phyloP scores from a whole-genome alignment of 35 echinoderm and acorn worm genomes.

The Hemicentrotus pulcherrimus region DNA sequence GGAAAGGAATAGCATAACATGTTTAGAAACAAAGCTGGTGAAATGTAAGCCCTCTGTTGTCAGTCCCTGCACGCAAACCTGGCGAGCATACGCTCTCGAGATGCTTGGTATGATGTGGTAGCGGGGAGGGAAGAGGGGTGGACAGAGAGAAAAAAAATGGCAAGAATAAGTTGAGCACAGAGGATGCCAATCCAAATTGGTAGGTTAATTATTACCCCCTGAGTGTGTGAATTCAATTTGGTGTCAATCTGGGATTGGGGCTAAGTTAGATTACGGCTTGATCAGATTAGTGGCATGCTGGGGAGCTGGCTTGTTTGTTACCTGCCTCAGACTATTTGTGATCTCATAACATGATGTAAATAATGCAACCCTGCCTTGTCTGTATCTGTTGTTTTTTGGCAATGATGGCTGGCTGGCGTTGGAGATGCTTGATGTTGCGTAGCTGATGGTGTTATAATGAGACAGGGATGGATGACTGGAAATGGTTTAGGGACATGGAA shows the following conservation, averaged over 20 bases:
- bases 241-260: conserved; percentile 45
- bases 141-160: not conserved
- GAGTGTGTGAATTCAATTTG: conserved; percentile 56
- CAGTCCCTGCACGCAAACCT: not conserved
- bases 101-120: not conserved
- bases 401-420: not conserved
- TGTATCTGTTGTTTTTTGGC: not conserved
- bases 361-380: not conserved
- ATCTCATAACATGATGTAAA: conserved; percentile 9
- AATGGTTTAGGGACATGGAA: too few species aligned
- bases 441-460: not conserved
- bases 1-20: conserved; percentile 18
- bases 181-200: conserved; percentile 48
- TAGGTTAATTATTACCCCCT: conserved; percentile 55
- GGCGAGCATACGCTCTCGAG: not conserved
- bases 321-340: conserved; percentile 32
- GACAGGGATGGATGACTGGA: not conserved
- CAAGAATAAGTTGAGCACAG: conserved; percentile 3
- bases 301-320: conserved; percentile 46
- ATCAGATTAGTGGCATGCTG: conserved; percentile 43
- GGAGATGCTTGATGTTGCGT: not conserved
- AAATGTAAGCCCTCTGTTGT: not conserved
- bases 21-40: not conserved
- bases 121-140: not conserved
- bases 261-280: conserved; percentile 50